A percentile compares a stretch with the other conserved stretches of the same genome.
These are phyloP conservation scores for Halesus radiatus DNA, from an alignment of 1,140 invertebrate species.

Conservation along the genomic window DNA sequence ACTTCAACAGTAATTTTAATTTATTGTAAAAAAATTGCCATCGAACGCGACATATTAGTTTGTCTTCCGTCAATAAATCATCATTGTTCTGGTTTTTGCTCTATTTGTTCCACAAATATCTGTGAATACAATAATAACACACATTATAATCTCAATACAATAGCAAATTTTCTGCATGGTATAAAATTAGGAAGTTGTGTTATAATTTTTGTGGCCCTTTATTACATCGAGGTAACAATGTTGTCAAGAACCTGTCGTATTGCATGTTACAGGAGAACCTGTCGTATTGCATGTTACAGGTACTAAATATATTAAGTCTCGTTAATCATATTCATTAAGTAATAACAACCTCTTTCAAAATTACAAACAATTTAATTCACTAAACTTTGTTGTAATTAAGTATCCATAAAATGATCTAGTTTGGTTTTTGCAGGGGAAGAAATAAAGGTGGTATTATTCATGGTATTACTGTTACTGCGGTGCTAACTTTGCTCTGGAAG, in stretches of 20 bases:
- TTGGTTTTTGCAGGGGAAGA: constrained; percentile 30
- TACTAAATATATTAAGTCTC: constrained; percentile 53
- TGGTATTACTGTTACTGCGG: too few species aligned
- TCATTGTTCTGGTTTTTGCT: constrained; percentile 52
- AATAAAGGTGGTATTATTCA: not conserved
- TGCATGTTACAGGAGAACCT: constrained; percentile 52
- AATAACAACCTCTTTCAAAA: constrained; percentile 45
- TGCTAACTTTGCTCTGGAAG: too few species aligned
- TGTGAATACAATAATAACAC: constrained; percentile 57
- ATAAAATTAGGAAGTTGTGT: constrained; percentile 57
- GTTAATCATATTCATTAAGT: constrained; percentile 49
- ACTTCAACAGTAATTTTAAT: constrained; percentile 58
- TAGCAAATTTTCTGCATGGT: constrained; percentile 54
- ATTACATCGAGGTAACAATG: constrained; percentile 54
- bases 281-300: constrained; percentile 50
- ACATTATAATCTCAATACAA: constrained; percentile 58
- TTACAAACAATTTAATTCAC: constrained; percentile 41
- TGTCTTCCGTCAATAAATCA: constrained; percentile 53
- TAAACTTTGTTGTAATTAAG: constrained; percentile 32
- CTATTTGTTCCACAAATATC: constrained; percentile 55
- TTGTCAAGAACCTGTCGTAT: constrained; percentile 48
- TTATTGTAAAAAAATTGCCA: constrained; percentile 59
- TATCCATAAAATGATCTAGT: constrained; percentile 32
- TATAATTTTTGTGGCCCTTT: constrained; percentile 53
- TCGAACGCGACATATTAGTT: constrained; percentile 56